Conservation (phyloP, 1,140 invertebrate genomes). For the Elysia chlorotica region DNA sequence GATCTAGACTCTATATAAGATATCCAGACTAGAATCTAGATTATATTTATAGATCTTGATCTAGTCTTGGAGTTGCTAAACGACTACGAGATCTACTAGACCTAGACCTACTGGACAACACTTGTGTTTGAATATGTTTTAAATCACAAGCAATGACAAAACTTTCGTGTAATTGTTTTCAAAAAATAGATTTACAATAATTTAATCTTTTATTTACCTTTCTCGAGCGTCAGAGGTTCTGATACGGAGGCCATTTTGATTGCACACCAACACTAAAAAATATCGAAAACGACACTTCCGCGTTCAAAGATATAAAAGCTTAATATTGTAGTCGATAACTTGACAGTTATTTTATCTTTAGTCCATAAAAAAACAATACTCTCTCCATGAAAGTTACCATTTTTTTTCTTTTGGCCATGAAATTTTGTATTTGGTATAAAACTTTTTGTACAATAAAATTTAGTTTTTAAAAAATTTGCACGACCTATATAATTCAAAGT, state of each 20-base stretch:
- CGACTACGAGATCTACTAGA: background rate
- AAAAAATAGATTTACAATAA: background rate
- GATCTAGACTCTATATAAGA: too few relatives aligned
- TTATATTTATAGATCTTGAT: background rate
- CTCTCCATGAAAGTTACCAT: background rate
- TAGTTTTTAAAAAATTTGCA: too few relatives aligned
- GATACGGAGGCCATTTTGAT: slow-evolving; percentile 57
- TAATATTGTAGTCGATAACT: background rate
- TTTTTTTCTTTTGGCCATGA: background rate
- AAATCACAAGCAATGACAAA: background rate
- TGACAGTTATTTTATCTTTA: background rate
- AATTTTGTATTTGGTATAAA: too few relatives aligned
- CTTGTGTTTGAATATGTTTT: background rate
- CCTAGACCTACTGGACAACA: background rate
- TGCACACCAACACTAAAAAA: background rate
- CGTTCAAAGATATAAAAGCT: background rate
- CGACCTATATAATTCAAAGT: too few relatives aligned
- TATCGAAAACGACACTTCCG: background rate
- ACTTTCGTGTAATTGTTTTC: background rate
- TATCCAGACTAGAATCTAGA: background rate
- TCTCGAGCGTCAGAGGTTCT: slow-evolving; percentile 60
- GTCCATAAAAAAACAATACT: background rate
- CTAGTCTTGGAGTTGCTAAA: background rate
- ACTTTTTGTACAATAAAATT: too few relatives aligned
- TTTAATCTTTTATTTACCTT: slow-evolving; percentile 53